Percentiles rank a stretch among this genome's conserved stretches.
phyloP scores from a whole-genome alignment of 2,797 vertebrate species.

The Vultur gryphus region DNA sequence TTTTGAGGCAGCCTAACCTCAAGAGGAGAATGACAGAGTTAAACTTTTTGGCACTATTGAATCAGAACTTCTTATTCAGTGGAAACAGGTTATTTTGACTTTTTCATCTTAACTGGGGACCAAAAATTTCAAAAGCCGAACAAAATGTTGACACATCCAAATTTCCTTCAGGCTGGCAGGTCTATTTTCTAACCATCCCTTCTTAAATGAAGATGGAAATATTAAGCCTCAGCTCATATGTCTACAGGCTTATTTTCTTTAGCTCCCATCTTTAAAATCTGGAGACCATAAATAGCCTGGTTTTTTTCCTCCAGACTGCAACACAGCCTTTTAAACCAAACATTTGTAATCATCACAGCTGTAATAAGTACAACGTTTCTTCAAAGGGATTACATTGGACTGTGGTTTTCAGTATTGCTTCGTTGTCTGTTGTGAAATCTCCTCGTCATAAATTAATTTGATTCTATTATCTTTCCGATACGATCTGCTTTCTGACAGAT shows the following conservation, averaged over 20 bases:
- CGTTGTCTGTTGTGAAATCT: slow-evolving; percentile 46
- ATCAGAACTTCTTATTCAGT: not conserved
- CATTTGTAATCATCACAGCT: slow-evolving; percentile 45
- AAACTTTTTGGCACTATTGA: not conserved
- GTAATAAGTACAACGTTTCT: slow-evolving; percentile 42
- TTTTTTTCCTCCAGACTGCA: slow-evolving; percentile 17
- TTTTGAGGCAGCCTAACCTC: not conserved
- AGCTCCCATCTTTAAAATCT: slow-evolving; percentile 54
- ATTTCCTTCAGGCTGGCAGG: not conserved
- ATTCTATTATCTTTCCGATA: slow-evolving; percentile 53
- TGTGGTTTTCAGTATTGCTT: slow-evolving; percentile 48
- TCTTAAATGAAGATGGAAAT: slow-evolving; percentile 20
- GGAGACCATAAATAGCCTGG: slow-evolving; percentile 43
- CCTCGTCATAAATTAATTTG: slow-evolving; percentile 57
- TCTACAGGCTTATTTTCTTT: slow-evolving; percentile 43
- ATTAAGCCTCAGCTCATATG: slow-evolving; percentile 2
- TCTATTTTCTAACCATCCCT: not conserved
- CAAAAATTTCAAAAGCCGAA: not conserved
- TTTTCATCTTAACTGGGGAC: not conserved
- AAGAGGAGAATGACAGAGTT: not conserved
- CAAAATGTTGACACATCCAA: not conserved
- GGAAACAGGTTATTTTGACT: slow-evolving; percentile 6
- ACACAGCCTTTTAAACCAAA: slow-evolving; percentile 52
- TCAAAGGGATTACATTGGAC: slow-evolving; percentile 55
- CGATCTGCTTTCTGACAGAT: slow-evolving; percentile 59